Evolutionary conservation across 2,888 invertebrate species (phyloP), one percentile per base, ranked within the genome.

Genomic region (Melanophora roralis): DNA sequence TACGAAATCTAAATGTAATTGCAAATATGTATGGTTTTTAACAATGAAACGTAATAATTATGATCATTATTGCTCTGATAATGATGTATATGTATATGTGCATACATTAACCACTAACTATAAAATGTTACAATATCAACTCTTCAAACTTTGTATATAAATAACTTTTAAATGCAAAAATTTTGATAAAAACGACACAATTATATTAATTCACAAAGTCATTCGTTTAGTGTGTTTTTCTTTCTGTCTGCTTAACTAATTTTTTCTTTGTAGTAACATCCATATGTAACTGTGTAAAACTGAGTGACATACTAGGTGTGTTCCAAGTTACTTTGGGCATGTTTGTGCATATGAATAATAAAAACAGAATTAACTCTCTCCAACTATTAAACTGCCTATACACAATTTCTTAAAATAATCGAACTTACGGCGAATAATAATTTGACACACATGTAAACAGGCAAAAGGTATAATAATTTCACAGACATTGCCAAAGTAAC

Each of bases 101-200:
- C 53, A 12, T 45, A 3, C 9, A 21, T 8, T 45, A 4, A 11
- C 21, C 11, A 40, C 40, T 49, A 23, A 49, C 21, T 53, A 23
- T 34, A 27, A 21, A 72, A 21, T 55, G 62, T 40, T 53, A 72
- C 60, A 57, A 73, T 38, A 43, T 57, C 34, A 9, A 12, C 40
- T 27, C 27, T 27, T 19, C 40, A 36, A 27, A 38, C 32, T 60
- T 67, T 72, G 45, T 67, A 45, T 67, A 67, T 38, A 43, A 72
- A 67, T 72, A 72, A 55, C 14, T 51, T 57, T 57, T 57, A 67
- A 72, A 59, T 64, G 76, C 59, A 80, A 49, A 27, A 72, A 45
- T 49, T 43, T 71, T 72, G 71, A 79, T 72, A 73, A 64, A 64
- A 69, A 64, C 71, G 80, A 64, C 79, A 80, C 79, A 75, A 62